Conservation (phyloP, 2,113 vertebrate genomes). For the Xiphophorus maculatus region DNA sequence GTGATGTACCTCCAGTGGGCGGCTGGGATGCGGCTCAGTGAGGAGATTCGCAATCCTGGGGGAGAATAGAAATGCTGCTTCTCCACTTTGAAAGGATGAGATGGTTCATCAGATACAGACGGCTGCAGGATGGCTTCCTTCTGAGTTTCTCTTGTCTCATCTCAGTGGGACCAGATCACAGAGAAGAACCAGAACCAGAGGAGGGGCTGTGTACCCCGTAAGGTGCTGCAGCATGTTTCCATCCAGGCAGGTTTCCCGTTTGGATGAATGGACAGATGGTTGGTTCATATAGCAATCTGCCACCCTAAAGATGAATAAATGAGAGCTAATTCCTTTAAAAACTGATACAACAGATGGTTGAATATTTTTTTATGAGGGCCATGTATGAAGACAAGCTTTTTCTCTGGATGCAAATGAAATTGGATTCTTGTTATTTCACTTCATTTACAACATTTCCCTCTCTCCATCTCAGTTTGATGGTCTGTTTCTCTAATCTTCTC, state of each 20-base stretch:
- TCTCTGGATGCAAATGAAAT: constrained; percentile 23
- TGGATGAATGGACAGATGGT: neutral
- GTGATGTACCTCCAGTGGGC: neutral
- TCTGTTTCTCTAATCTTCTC: constrained; percentile 18
- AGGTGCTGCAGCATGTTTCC: no score
- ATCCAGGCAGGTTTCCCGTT: no score
- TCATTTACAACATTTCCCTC: neutral
- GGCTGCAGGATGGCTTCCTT: neutral
- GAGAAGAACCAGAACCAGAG: neutral
- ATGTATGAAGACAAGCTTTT: neutral
- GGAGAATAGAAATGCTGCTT: neutral
- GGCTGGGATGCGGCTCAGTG: no score
- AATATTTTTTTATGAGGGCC: neutral
- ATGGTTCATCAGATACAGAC: neutral
- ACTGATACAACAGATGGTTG: neutral
- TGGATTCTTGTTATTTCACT: constrained; percentile 19
- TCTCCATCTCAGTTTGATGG: constrained; percentile 13
- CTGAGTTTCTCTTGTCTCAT: neutral
- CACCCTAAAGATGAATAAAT: neutral
- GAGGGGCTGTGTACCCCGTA: neutral
- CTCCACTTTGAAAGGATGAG: neutral
- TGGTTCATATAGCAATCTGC: neutral
- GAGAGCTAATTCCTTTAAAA: neutral
- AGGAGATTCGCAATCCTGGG: neutral
- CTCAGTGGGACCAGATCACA: neutral